Evolutionary conservation across 2,888 invertebrate species (phyloP).

Genomic region (Hirtodrosophila histrioides): DNA sequence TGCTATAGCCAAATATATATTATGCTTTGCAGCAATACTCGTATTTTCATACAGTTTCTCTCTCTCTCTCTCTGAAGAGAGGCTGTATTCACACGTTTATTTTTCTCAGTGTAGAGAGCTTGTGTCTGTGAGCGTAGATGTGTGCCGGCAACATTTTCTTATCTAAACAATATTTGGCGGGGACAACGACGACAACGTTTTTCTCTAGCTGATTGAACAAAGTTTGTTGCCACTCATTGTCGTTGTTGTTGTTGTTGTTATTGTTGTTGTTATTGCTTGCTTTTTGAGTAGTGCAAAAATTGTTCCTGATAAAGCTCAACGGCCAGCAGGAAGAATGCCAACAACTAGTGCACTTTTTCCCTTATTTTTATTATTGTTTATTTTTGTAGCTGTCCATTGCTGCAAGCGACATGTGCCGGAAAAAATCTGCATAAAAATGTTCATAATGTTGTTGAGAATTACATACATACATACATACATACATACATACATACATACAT

Average conservation of each 20-base stretch:
- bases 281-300: conserved; percentile 49
- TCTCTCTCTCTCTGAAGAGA: too few species aligned
- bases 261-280: conserved; percentile 38
- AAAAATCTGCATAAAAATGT: conserved; percentile 29
- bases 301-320: conserved; percentile 51
- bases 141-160: conserved; percentile 68
- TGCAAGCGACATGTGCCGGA: conserved; percentile 28
- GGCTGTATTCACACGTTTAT: too few species aligned
- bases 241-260: conserved; percentile 25
- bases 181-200: conserved; percentile 50
- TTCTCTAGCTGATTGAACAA: conserved; percentile 74
- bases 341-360: conserved; percentile 15
- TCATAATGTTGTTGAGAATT: conserved; percentile 15
- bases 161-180: conserved; percentile 76
- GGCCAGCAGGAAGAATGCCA: conserved; percentile 41
- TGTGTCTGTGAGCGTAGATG: conserved; percentile 30
- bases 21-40: too few species aligned
- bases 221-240: conserved; percentile 54
- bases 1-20: too few species aligned
- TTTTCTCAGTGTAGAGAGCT: neutral
- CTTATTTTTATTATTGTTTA: conserved; percentile 11
- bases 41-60: too few species aligned
- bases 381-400: conserved; percentile 36
- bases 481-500: too few species aligned
- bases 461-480: too few species aligned